A percentile compares a stretch with the other conserved stretches of the same genome.
Conservation (phyloP, 2,113 vertebrate species). For the Ia io region DNA sequence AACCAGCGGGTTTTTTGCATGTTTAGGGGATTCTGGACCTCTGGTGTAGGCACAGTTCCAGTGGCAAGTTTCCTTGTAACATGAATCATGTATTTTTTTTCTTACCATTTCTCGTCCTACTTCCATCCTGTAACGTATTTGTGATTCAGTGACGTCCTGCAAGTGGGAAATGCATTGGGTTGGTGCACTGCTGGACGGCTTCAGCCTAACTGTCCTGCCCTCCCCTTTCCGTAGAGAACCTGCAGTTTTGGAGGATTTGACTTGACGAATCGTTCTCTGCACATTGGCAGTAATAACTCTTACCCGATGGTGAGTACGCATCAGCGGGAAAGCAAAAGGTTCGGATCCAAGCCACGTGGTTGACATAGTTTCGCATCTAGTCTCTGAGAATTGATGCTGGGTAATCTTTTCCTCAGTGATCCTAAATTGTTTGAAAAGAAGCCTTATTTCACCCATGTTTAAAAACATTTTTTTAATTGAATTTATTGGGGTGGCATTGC, state of each 20-base stretch:
- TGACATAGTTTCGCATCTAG: background rate
- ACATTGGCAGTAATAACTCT: conserved; percentile 87
- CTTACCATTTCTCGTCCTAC: conserved; percentile 69
- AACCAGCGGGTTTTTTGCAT: background rate
- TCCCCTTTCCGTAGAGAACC: conserved; percentile 89
- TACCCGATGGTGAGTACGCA: conserved; percentile 89
- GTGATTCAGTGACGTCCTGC: conserved; percentile 64
- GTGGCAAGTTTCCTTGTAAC: conserved; percentile 45
- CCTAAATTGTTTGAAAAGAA: background rate
- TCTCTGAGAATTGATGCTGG: background rate
- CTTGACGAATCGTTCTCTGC: conserved; percentile 94
- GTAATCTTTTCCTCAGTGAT: background rate
- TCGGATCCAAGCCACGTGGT: fast-evolving
- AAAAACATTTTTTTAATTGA: background rate
- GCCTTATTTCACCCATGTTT: background rate
- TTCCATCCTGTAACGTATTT: conserved; percentile 74
- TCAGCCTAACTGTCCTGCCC: background rate
- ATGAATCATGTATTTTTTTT: conserved; percentile 65
- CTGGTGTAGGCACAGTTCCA: conserved; percentile 5
- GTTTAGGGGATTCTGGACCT: conserved; percentile 43
- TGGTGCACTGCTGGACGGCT: background rate
- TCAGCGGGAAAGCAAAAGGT: background rate
- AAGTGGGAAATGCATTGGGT: conserved; percentile 16
- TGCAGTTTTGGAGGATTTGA: conserved; percentile 99
- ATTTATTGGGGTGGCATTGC: background rate